phyloP scores from a whole-genome alignment of 1,140 invertebrate species.

The Manduca sexta region DNA sequence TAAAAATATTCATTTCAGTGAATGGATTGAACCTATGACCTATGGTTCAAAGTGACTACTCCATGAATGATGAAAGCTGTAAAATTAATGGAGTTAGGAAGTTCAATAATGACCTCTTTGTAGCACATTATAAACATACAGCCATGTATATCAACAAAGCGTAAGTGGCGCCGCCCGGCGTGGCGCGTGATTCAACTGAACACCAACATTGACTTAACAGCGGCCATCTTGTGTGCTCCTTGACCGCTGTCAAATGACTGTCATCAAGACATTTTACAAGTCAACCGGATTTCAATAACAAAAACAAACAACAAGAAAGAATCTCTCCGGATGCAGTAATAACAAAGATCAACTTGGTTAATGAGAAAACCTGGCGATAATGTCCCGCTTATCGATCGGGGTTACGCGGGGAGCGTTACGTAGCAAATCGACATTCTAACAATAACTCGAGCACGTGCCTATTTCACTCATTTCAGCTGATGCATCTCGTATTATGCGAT shows the following conservation, averaged over 20 bases:
- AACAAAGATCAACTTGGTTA: neutral
- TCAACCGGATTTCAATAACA: slow-evolving; percentile 53
- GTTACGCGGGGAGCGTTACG: slow-evolving; percentile 22
- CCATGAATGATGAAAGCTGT: too few species aligned
- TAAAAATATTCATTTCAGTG: too few species aligned
- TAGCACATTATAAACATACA: neutral
- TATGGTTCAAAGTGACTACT: too few species aligned
- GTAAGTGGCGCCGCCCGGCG: slow-evolving; percentile 37
- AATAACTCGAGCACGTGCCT: slow-evolving; percentile 61
- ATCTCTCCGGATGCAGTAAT: neutral
- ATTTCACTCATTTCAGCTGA: slow-evolving; percentile 13
- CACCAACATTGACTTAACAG: slow-evolving; percentile 8
- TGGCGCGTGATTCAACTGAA: slow-evolving; percentile 44
- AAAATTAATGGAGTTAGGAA: too few species aligned
- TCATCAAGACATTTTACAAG: slow-evolving; percentile 60
- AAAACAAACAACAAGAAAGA: slow-evolving; percentile 47
- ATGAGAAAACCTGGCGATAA: neutral
- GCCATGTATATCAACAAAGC: slow-evolving; percentile 33
- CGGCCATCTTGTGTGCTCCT: slow-evolving; percentile 56
- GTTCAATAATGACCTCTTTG: too few species aligned
- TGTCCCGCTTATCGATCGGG: slow-evolving; percentile 23
- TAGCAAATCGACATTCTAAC: slow-evolving; percentile 38
- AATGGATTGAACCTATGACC: too few species aligned
- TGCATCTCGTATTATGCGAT: slow-evolving; percentile 8
- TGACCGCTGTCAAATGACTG: slow-evolving; percentile 61